These are phyloP conservation scores for Zosterops japonicus DNA, from an alignment of 2,113 vertebrate genomes.

Conservation along the genomic window DNA sequence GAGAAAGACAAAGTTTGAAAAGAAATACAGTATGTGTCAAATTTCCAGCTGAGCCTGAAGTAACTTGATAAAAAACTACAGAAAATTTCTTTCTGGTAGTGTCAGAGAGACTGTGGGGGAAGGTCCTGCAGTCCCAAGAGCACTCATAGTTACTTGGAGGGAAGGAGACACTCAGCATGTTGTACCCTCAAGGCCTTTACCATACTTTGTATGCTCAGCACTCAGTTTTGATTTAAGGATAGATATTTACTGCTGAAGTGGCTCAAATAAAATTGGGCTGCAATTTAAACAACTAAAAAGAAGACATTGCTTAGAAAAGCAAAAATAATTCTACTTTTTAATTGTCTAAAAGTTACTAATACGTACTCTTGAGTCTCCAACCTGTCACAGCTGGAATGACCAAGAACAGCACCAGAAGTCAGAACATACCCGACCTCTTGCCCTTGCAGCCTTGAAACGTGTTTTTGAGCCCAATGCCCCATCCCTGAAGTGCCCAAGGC, in stretches of 20 bases:
- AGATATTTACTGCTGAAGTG: not conserved
- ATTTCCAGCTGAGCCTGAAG: not conserved
- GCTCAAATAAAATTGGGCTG: not conserved
- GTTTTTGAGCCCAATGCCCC: fast-evolving
- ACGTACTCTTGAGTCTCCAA: not conserved
- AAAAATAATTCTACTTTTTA: not conserved
- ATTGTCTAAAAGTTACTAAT: not conserved
- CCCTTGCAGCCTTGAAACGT: not conserved
- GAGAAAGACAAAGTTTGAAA: not conserved
- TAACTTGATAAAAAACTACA: not conserved
- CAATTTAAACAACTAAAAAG: not conserved
- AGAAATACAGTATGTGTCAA: not conserved
- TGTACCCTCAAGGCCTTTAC: not conserved
- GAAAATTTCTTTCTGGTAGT: not conserved
- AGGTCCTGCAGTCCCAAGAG: not conserved
- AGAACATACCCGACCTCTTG: fast-evolving
- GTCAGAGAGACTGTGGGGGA: not conserved
- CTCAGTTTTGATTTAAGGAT: not conserved
- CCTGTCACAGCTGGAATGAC: not conserved
- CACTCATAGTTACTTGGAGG: not conserved
- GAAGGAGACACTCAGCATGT: not conserved
- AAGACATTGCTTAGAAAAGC: not conserved
- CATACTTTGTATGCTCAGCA: not conserved
- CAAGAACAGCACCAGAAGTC: not conserved
- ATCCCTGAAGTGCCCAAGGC: not conserved